phyloP scores from a whole-genome alignment of 2,113 vertebrate genomes.

The Eurypyga helias region DNA sequence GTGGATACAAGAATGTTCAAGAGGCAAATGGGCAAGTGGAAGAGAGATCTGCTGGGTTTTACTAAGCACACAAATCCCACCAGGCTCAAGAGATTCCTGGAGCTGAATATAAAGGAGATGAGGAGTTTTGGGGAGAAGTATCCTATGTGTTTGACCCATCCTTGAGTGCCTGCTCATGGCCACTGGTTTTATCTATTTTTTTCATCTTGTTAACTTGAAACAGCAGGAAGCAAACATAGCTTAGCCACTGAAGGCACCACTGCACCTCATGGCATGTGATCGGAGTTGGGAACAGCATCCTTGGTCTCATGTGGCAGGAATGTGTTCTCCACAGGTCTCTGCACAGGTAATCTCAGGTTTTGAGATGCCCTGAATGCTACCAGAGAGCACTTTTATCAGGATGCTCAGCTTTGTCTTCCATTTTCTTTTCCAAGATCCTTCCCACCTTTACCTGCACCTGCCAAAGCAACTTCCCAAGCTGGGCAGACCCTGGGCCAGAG shows the following conservation, averaged over 20 bases:
- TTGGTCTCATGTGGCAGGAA: neutral
- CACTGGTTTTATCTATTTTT: neutral
- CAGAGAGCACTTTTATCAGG: neutral
- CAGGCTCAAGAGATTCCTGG: neutral
- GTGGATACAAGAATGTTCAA: neutral
- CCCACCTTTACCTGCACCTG: neutral
- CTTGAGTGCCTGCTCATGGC: rapidly evolving
- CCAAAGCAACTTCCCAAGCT: neutral
- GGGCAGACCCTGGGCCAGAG: neutral
- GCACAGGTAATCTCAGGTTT: neutral
- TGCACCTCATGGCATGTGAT: rapidly evolving
- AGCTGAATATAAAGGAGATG: neutral
- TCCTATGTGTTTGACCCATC: neutral
- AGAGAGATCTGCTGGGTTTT: neutral
- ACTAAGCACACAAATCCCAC: neutral
- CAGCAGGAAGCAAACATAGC: neutral
- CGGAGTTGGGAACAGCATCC: neutral
- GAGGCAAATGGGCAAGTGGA: neutral
- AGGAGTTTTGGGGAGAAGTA: neutral
- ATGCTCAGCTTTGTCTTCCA: neutral
- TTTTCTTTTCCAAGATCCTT: neutral
- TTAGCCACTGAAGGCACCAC: neutral
- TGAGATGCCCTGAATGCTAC: neutral
- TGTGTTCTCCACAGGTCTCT: neutral
- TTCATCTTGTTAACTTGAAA: neutral